Evolutionary conservation across 2,888 invertebrate genomes (phyloP).

Genomic region (Neoaliturus tenellus): DNA sequence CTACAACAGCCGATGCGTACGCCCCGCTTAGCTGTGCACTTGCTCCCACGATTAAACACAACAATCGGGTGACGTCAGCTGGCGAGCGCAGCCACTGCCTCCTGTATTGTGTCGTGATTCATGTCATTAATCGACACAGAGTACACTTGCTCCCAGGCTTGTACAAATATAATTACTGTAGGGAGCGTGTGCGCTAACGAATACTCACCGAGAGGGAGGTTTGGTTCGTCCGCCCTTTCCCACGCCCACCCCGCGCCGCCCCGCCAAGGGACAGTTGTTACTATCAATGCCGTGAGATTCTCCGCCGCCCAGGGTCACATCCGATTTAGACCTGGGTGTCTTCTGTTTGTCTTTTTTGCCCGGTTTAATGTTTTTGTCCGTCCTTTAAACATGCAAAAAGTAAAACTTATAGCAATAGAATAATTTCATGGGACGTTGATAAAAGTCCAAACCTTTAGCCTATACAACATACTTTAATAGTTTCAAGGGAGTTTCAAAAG

Average conservation of each 20-base stretch:
- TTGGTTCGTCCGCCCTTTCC: background rate
- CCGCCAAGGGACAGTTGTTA: background rate
- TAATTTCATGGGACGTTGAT: no score
- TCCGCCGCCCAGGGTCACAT: background rate
- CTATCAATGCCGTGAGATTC: slow-evolving; percentile 13
- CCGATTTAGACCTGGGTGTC: background rate
- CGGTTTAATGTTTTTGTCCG: background rate
- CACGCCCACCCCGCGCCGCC: background rate
- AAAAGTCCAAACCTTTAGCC: no score
- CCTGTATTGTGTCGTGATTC: slow-evolving; percentile 28
- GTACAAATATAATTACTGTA: slow-evolving; percentile 37
- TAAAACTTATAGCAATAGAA: no score
- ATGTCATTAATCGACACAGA: slow-evolving; percentile 27
- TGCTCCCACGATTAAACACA: slow-evolving; percentile 1
- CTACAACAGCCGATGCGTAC: no score
- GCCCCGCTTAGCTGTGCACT: background rate
- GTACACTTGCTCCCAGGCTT: slow-evolving; percentile 37
- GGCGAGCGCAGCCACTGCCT: slow-evolving; percentile 1
- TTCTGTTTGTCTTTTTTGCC: background rate
- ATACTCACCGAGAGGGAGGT: background rate
- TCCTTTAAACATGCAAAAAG: no score
- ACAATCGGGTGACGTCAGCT: background rate
- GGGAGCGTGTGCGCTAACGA: slow-evolving; percentile 28
- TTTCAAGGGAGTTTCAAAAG: no score
- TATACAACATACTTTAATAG: no score